Conservation (phyloP, 2,797 vertebrate genomes). For the Myiotriccus ornatus region DNA sequence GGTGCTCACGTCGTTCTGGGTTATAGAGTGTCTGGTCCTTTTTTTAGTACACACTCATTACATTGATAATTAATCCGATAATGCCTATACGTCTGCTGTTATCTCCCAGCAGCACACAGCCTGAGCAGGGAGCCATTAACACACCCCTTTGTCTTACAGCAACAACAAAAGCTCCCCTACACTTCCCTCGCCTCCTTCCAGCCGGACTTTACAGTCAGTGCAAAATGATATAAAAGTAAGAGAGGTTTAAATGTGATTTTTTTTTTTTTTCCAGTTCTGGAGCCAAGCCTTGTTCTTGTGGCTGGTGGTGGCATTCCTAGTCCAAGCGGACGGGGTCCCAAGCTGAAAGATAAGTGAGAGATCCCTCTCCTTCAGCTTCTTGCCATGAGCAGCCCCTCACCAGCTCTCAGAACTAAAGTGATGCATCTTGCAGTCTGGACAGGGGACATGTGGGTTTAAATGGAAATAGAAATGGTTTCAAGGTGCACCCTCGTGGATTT, state of each 20-base stretch:
- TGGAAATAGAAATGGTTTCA: neutral
- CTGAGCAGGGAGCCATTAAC: neutral
- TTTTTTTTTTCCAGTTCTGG: neutral
- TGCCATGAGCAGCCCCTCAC: neutral
- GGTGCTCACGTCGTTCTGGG: neutral
- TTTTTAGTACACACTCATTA: constrained; percentile 17
- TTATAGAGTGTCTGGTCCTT: neutral
- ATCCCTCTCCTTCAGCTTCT: neutral
- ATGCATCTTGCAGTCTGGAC: neutral
- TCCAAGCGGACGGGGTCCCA: neutral
- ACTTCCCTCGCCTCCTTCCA: neutral
- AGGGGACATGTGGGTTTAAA: neutral
- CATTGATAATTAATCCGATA: constrained; percentile 40
- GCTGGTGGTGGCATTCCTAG: neutral
- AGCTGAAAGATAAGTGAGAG: neutral
- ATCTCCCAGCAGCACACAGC: neutral
- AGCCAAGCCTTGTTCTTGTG: neutral
- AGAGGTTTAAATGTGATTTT: neutral
- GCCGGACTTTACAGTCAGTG: neutral
- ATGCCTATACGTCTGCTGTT: constrained; percentile 13
- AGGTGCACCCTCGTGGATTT: neutral
- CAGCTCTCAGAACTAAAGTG: neutral
- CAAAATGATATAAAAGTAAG: neutral
- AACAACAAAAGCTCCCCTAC: neutral
- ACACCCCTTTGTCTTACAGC: neutral